phyloP scores from a whole-genome alignment of 2,888 invertebrate species.

The Plebejus anna region DNA sequence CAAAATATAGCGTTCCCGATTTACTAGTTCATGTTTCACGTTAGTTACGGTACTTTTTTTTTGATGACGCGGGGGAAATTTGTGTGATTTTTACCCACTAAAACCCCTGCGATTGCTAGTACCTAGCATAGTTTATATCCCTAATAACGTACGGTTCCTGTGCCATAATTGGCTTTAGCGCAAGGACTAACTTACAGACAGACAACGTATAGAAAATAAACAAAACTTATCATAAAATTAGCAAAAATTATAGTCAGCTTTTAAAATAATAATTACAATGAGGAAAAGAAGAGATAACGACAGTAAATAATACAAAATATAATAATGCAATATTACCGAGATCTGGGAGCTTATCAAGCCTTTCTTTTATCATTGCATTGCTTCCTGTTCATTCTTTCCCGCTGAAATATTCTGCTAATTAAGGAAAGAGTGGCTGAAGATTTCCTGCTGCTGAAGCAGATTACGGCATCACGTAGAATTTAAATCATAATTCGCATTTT shows the following conservation, averaged over 20 bases:
- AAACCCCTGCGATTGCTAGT: background rate
- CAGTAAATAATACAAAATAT: conserved; percentile 14
- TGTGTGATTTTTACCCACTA: too few species aligned
- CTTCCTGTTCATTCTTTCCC: conserved; percentile 67
- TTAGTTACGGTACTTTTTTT: background rate
- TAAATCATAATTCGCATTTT: conserved; percentile 52
- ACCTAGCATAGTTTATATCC: too few species aligned
- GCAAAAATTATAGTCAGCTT: background rate
- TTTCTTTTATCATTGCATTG: conserved; percentile 61
- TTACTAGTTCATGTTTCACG: too few species aligned
- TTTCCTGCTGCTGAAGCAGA: conserved; percentile 69
- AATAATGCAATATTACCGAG: conserved; percentile 35
- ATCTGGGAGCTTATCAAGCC: conserved; percentile 56
- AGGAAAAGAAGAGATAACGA: background rate
- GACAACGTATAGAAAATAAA: too few species aligned
- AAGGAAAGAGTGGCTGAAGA: conserved; percentile 72
- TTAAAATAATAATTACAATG: background rate
- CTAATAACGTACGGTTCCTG: too few species aligned
- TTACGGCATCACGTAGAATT: conserved; percentile 64
- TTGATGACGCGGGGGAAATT: too few species aligned
- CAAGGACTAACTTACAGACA: too few species aligned
- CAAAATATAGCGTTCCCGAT: too few species aligned
- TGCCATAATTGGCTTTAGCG: too few species aligned
- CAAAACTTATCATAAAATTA: too few species aligned
- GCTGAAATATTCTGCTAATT: conserved; percentile 74